Evolutionary conservation across 2,888 invertebrate species (phyloP), one percentile per base, ranked within the genome.

Genomic region (Alsophila aescularia): DNA sequence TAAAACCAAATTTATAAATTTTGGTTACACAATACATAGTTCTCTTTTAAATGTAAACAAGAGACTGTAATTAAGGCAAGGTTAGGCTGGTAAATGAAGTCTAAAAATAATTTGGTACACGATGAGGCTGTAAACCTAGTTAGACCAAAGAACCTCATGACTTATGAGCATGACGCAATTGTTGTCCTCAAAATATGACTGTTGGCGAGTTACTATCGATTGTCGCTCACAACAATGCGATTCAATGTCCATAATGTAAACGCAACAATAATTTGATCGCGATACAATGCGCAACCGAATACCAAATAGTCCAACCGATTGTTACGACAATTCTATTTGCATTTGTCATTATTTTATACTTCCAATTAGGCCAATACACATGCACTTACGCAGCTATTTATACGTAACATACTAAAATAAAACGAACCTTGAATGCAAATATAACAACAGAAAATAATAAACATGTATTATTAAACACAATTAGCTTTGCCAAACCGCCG

Each of bases 281-380:
- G 73, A 73, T 63, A 83, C 79, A 83, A 83, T 83, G 77, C 74
- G 67, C 59, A n/a, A 15, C 63, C 59, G 62, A 69, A 70, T 70
- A 81, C 85, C 85, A 83, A 83, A 69, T 70, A 67, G 66, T 58
- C 67, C 67, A 62, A 64, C 64, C 63, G 42, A 60, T 55, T 52
- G 56, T 59, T 50, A 14, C 31, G 29, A 41, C 24, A 18, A 51
- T 45, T 13, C 41, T 45, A 56, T 54, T 54, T 49, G 44, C 49
- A 56, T 51, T 29, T 45, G 36, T 41, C 50, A 41, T 55, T 35
- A 42, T 37, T 54, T 41, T 36, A 31, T 42, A 50, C 27, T 44
- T 49, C 41, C 27, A 52, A 57, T 52, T 52, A 52, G 51, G 37
- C 24, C 49, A 35, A 32, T 27, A 42, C 32, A 42, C 27, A 13